Percentiles rank a stretch among this genome's conserved stretches.
Conservation (phyloP, 1,140 invertebrate genomes). For the Maniola jurtina region DNA sequence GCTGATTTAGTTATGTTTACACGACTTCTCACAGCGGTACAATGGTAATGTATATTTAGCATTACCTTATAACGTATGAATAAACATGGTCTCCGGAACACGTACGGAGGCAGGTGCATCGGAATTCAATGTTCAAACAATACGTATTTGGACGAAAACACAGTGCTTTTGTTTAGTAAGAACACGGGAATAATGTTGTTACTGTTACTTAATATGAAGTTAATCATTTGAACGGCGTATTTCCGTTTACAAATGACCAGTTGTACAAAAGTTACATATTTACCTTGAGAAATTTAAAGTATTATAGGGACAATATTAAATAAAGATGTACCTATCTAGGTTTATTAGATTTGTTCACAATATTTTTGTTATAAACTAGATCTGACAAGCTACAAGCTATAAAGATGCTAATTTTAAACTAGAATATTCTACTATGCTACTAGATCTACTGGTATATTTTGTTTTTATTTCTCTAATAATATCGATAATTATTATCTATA, state of each 20-base stretch:
- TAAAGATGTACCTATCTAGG: no score
- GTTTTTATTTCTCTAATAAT: no score
- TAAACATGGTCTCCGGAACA: constrained; percentile 34
- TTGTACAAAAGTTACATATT: constrained; percentile 9
- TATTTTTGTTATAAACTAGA: no score
- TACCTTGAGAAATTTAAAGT: no score
- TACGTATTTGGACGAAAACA: constrained; percentile 36
- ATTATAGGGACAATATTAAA: no score
- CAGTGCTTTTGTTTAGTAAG: constrained; percentile 36
- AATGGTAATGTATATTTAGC: constrained; percentile 42
- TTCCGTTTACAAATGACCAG: constrained; percentile 8
- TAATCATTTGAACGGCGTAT: constrained; percentile 11
- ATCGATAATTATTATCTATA: no score
- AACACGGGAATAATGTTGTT: constrained; percentile 42
- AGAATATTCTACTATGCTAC: no score
- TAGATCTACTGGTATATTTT: no score
- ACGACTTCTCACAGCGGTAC: constrained; percentile 39
- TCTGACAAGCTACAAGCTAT: no score
- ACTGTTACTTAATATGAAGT: constrained; percentile 32
- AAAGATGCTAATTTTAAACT: no score
- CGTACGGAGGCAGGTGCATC: constrained; percentile 43
- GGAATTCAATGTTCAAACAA: constrained; percentile 61
- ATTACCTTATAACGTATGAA: constrained; percentile 23
- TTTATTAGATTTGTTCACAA: no score
- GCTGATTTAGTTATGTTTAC: constrained; percentile 46